These are phyloP conservation scores for Neoascia interrupta DNA, from an alignment of 2,888 invertebrate species.

Conservation along the genomic window DNA sequence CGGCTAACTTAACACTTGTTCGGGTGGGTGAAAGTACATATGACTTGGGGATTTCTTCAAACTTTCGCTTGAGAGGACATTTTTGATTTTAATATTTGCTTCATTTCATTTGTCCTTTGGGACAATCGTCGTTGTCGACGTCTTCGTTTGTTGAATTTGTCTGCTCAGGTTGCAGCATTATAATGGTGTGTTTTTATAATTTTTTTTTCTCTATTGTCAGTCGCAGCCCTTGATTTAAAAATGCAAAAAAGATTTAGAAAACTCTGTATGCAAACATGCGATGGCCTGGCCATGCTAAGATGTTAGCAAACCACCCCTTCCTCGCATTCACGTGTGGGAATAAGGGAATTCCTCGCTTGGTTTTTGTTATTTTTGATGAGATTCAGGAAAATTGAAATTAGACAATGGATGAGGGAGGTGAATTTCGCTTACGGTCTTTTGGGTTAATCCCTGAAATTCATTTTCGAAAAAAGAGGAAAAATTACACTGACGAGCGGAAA, in stretches of 20 bases:
- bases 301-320: background rate
- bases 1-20: slow-evolving; percentile 47
- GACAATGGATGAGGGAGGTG: slow-evolving; percentile 11
- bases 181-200: slow-evolving; percentile 32
- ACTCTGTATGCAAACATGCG: background rate
- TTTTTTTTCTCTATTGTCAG: slow-evolving; percentile 6
- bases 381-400: slow-evolving; percentile 34
- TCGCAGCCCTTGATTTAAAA: slow-evolving; percentile 26
- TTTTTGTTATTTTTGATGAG: slow-evolving; percentile 30
- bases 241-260: slow-evolving; percentile 20
- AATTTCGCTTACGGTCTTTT: slow-evolving; percentile 32
- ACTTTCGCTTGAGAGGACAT: slow-evolving; percentile 33
- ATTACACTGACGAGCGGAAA: slow-evolving; percentile 14
- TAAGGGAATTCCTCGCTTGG: slow-evolving; percentile 23
- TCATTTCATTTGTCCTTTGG: slow-evolving; percentile 50
- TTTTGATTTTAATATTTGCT: slow-evolving; percentile 48
- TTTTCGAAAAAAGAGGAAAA: slow-evolving; percentile 12
- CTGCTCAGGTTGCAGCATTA: slow-evolving; percentile 30
- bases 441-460: slow-evolving; percentile 27
- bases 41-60: slow-evolving; percentile 37
- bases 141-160: slow-evolving; percentile 14
- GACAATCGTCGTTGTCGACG: slow-evolving; percentile 3
- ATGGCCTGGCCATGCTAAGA: too few relatives aligned
- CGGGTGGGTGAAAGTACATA: slow-evolving; percentile 37
- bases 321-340: slow-evolving; percentile 32